Evolutionary conservation across 2,113 vertebrate genomes (phyloP).

Genomic region (Cyphomyrus plagiostoma): DNA sequence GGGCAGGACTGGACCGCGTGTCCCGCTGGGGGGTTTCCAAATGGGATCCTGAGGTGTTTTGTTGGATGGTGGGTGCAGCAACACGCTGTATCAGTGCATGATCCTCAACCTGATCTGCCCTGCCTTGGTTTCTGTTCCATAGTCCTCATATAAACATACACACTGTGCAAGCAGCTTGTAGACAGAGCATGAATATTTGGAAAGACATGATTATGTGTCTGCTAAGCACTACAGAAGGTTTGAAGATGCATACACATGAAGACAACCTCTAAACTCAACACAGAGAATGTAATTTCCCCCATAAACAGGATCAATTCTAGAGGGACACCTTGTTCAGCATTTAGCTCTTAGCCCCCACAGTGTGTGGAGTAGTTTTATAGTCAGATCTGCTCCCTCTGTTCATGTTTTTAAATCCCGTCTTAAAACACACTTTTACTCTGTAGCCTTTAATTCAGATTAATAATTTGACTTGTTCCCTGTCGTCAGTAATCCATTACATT

Average conservation of each 20-base stretch:
- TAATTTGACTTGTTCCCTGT: not conserved
- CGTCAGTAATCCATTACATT: not conserved
- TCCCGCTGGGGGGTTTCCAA: not conserved
- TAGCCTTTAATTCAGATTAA: not conserved
- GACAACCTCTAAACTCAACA: not conserved
- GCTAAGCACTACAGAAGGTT: too few species aligned
- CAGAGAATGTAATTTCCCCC: not conserved
- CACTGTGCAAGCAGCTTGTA: not conserved
- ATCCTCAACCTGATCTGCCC: constrained; percentile 11
- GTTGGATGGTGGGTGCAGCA: not conserved
- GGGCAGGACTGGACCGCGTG: not conserved
- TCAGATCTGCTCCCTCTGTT: not conserved
- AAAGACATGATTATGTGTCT: not conserved
- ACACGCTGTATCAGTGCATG: not conserved
- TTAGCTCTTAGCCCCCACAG: not conserved
- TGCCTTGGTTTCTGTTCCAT: not conserved
- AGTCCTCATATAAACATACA: not conserved
- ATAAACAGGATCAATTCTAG: not conserved
- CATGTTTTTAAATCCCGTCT: not conserved
- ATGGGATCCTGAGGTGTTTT: not conserved
- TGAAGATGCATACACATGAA: not conserved
- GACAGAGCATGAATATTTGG: not conserved
- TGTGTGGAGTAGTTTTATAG: not conserved
- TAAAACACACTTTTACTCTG: not conserved
- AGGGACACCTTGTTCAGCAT: not conserved